Conservation (phyloP, 2,113 vertebrate genomes). For the Chaetorhynchus papuensis region DNA sequence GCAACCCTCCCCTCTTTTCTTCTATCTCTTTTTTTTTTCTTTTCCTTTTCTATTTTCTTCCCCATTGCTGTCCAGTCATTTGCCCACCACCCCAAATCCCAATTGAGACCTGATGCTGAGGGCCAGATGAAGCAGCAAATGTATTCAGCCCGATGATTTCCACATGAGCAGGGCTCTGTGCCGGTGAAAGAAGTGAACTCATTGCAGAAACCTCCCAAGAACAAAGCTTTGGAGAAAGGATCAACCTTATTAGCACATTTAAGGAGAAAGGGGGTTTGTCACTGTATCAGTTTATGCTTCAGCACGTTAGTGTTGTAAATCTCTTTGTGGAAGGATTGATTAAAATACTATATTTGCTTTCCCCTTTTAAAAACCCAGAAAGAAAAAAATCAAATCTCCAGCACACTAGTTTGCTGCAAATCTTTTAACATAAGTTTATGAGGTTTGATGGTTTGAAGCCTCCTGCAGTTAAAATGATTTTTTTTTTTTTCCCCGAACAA, state of each 20-base stretch:
- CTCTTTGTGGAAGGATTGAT: slow-evolving; percentile 17
- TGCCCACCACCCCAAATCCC: neutral
- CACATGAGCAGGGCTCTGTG: slow-evolving; percentile 43
- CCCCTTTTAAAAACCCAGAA: neutral
- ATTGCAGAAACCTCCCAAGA: slow-evolving; percentile 50
- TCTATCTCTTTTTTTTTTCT: fast-evolving
- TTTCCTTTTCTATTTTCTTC: no score
- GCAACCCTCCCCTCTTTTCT: neutral
- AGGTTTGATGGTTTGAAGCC: neutral
- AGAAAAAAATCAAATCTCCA: neutral
- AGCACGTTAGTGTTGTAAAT: slow-evolving; percentile 28
- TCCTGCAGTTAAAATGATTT: slow-evolving; percentile 4
- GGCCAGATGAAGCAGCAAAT: neutral
- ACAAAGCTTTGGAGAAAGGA: slow-evolving; percentile 49
- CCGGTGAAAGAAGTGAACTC: slow-evolving; percentile 28
- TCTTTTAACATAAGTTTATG: slow-evolving; percentile 24
- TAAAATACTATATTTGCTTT: slow-evolving; percentile 19
- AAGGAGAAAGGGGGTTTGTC: slow-evolving; percentile 51
- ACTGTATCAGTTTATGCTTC: slow-evolving; percentile 59
- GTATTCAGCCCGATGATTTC: slow-evolving; percentile 46
- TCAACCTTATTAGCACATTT: slow-evolving; percentile 64
- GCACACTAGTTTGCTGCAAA: neutral
- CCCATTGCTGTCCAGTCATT: neutral
- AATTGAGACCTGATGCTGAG: neutral
- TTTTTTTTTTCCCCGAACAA: neutral